Conservation (phyloP, 2,888 invertebrate genomes). For the Ectemnius continuus region DNA sequence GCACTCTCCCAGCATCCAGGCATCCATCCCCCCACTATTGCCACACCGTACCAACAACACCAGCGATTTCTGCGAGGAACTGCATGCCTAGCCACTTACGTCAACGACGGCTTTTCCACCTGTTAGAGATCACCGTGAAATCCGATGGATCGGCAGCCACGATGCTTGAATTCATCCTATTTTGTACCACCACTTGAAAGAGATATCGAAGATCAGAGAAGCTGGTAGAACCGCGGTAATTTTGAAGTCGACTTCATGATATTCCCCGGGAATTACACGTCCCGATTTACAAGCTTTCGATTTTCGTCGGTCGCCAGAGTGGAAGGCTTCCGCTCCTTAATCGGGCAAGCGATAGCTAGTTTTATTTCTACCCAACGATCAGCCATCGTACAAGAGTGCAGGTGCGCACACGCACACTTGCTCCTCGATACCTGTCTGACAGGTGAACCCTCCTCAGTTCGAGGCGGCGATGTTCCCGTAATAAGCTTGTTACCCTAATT, state of each 20-base stretch:
- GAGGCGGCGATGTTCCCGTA: constrained; percentile 50
- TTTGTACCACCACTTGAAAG: background rate
- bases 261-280: background rate
- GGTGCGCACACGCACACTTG: constrained; percentile 54
- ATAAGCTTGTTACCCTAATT: constrained; percentile 56
- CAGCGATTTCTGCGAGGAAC: no score
- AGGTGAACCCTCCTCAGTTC: constrained; percentile 57
- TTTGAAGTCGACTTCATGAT: background rate
- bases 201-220: background rate
- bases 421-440: constrained; percentile 56
- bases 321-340: constrained; percentile 29
- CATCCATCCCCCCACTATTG: no score
- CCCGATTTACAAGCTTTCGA: background rate
- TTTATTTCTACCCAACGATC: constrained; percentile 40
- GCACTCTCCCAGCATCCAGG: no score
- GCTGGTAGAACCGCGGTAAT: background rate
- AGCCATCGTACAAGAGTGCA: background rate
- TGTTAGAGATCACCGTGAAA: no score
- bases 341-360: constrained; percentile 19
- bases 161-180: background rate
- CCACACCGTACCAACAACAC: no score
- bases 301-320: background rate
- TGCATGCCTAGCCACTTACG: no score
- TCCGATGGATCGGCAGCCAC: no score
- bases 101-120: no score